phyloP scores from a whole-genome alignment of 2,113 vertebrate species.

The Dunckerocampus dactyliophorus region DNA sequence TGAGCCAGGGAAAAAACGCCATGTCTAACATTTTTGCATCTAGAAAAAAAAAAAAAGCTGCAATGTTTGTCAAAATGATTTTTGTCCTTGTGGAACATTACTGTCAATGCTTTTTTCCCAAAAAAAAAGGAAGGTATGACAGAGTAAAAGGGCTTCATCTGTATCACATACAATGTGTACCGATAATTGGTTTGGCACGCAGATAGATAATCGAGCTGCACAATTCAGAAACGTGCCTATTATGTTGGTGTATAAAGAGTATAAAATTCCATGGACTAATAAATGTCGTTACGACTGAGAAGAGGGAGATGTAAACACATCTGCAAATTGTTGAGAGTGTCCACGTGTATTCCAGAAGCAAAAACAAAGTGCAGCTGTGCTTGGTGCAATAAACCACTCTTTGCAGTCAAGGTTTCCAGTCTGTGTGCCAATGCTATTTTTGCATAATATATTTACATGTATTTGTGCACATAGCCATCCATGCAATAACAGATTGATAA shows the following conservation, averaged over 20 bases:
- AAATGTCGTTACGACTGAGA: conserved; percentile 31
- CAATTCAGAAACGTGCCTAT: conserved; percentile 15
- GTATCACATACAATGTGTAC: neutral
- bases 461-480: conserved; percentile 30
- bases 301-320: conserved; percentile 11
- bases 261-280: conserved; percentile 41
- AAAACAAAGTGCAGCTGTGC: conserved; percentile 14
- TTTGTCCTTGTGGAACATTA: too few species aligned
- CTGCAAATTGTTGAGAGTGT: conserved; percentile 13
- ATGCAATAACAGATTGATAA: conserved; percentile 38
- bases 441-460: neutral
- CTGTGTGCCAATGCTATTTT: neutral
- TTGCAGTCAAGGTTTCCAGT: conserved; percentile 14
- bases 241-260: conserved; percentile 24
- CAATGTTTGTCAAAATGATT: too few species aligned
- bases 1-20: too few species aligned
- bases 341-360: neutral
- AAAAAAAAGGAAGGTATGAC: neutral
- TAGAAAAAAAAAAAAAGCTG: too few species aligned
- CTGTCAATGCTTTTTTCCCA: neutral
- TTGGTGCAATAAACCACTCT: neutral
- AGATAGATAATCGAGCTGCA: neutral
- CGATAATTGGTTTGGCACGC: neutral
- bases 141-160: conserved; percentile 15
- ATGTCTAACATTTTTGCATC: too few species aligned